Conservation (phyloP, 2,113 vertebrate species). For the Passer montanus region DNA sequence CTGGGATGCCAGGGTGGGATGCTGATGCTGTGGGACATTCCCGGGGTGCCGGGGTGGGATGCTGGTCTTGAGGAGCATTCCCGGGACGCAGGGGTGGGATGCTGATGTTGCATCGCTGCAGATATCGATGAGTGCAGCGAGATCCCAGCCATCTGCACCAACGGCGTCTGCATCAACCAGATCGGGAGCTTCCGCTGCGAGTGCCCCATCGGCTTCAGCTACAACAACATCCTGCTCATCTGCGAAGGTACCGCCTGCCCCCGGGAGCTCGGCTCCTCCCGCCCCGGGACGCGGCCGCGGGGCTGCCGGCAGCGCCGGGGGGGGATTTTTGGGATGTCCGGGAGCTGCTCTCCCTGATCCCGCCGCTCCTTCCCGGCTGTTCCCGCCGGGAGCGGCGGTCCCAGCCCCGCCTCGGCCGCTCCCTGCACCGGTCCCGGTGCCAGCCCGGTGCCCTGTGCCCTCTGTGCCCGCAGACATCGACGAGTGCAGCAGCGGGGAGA, state of each 20-base stretch:
- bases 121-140: conserved; percentile 93
- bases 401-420: background rate
- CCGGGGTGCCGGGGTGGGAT: background rate
- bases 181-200: conserved; percentile 94
- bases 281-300: accelerated
- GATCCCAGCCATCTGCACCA: conserved; percentile 88
- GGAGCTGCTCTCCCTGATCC: no score
- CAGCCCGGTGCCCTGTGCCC: background rate
- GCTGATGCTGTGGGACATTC: background rate
- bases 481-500: conserved; percentile 87
- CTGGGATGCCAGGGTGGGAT: background rate
- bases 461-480: conserved; percentile 82
- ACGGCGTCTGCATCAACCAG: conserved; percentile 92
- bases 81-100: background rate
- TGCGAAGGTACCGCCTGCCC: conserved; percentile 79
- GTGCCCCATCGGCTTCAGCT: conserved; percentile 91
- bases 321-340: background rate
- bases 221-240: conserved; percentile 89
- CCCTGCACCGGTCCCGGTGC: background rate
- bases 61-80: background rate
- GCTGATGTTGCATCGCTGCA: conserved; percentile 8
- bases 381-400: background rate
- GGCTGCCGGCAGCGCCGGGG: no score
- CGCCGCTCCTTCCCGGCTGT: background rate
- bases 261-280: background rate